Evolutionary conservation across 2,113 vertebrate genomes (phyloP).

Genomic region (Poeciliopsis prolifica): DNA sequence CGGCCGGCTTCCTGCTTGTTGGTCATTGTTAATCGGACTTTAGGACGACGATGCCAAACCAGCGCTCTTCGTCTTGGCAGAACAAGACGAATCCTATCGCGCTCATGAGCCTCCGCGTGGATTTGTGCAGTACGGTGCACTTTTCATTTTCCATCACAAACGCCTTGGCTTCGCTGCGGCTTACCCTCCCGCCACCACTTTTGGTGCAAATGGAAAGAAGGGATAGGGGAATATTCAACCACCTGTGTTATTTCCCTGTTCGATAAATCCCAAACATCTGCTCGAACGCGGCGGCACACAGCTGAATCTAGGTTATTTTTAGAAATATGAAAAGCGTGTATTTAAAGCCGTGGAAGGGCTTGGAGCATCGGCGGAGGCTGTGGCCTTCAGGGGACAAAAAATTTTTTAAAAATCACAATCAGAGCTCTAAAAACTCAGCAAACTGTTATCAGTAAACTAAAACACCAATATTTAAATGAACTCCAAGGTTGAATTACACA

Average conservation of each 20-base stretch:
- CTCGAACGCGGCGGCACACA: neutral
- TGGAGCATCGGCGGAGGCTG: neutral
- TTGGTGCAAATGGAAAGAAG: neutral
- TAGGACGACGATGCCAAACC: neutral
- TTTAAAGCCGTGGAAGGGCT: neutral
- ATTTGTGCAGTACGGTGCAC: constrained; percentile 24
- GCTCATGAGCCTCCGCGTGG: constrained; percentile 21
- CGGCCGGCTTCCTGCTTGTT: neutral
- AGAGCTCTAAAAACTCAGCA: neutral
- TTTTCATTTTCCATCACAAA: neutral
- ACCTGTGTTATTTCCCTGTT: neutral
- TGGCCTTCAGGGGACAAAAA: neutral
- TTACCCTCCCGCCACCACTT: constrained; percentile 1
- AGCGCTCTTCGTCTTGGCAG: constrained; percentile 16
- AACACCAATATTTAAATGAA: neutral
- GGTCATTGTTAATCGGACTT: constrained; percentile 12
- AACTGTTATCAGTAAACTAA: neutral
- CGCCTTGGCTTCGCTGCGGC: neutral
- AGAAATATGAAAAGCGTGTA: neutral
- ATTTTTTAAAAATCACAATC: neutral
- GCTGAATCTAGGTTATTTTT: neutral
- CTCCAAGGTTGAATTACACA: neutral
- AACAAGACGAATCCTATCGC: constrained; percentile 21
- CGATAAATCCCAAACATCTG: neutral
- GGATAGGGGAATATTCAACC: neutral